Base-by-base conservation (phyloP, 2,113 vertebrate species). In the Gambusia affinis region DNA sequence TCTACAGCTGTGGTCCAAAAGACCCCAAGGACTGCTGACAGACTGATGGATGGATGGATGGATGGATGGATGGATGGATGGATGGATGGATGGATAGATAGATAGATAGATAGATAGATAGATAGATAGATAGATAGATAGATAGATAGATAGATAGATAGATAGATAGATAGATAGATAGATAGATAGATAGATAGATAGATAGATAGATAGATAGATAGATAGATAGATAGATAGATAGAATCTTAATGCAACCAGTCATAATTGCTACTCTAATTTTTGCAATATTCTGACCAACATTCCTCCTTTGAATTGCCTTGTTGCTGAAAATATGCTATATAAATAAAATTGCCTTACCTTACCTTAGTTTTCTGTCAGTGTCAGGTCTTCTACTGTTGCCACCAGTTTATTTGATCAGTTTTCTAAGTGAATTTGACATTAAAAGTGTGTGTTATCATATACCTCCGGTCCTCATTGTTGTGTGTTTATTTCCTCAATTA, bases 211-310 rank as follows among this genome's bases (percentile, higher is more conserved):
- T 0, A 71, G 68, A 66, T 27, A 57, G 63, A 60, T 54, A 39
- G 68, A 70, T 42, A 42, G 67, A 76, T 64, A 64, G 60, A 51
- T 64, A 27, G 19, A 29, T 29, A 64, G 72, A 64, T 12, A 35
- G 63, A 67, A 0, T 81, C 72, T 84, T 89, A 87, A 91, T 88
- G 90, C 85, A 92, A 27, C 27, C 27, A 27, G 27, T 27, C 27
- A 88, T 80, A 90, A 90, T 67, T 24, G 29, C 42, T 31, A 81
- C 81, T 77, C 87, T 82, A 57, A 67, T 75, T 85, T 80, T 82
- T 82, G 85, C 83, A 86, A 88, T 47, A 79, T 78, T 30, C 28
- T 60, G 63, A 54, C 73, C 84, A 69, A 73, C 72, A 80, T 79
- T 27, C 27, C 27, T 27, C 27, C 33, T 8, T 35, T 35, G 33